Evolutionary conservation across 2,888 invertebrate genomes (phyloP), one percentile per base, ranked within the genome.

Genomic region (Acleris sparsana): DNA sequence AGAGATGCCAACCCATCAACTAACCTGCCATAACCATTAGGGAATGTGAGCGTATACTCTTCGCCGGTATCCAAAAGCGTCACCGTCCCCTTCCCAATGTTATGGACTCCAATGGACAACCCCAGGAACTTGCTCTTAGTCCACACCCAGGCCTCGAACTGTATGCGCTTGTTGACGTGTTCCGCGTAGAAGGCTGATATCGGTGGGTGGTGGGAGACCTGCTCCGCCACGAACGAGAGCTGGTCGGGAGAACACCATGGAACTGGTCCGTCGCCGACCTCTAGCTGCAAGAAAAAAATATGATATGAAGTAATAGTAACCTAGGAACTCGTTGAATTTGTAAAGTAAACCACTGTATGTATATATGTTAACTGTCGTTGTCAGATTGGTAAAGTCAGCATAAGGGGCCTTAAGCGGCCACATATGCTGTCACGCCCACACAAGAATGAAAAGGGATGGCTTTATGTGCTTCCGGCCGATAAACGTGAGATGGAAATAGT

Each of bases 171-270:
- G 81, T 96, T 95, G 73, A 95, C 96, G 90, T 99, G 98, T 86
- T 99, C 99, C 20, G 99, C 99, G 93, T 99, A 99, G 93, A 99
- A 99, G 29, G 99, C 99, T 64, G 99, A 99, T 79, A 99, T 97
- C 72, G 99, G 99, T 53, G 99, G 99, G 93, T 99, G 99, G 93
- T 99, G 99, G 9, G 99, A 99, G 13, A 99, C 99, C 93, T 99
- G 99, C 85, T 99, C 99, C 4, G 99, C 98, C 57, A 99, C 95
- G 89, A 99, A 99, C 7, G 97, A 95, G 11, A 99, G 93, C 84
- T 99, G 97, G 90, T 97, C 95, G 53, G 95, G 94, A 9, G 94
- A 94, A 75, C 97, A 97, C 97, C 98, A 98, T 0, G 98, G 97
- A 49, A 98, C 95, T 1, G 99, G 99, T 0, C 98, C 98, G 77